phyloP scores from a whole-genome alignment of 2,113 vertebrate species.

The Tachysurus vachellii region DNA sequence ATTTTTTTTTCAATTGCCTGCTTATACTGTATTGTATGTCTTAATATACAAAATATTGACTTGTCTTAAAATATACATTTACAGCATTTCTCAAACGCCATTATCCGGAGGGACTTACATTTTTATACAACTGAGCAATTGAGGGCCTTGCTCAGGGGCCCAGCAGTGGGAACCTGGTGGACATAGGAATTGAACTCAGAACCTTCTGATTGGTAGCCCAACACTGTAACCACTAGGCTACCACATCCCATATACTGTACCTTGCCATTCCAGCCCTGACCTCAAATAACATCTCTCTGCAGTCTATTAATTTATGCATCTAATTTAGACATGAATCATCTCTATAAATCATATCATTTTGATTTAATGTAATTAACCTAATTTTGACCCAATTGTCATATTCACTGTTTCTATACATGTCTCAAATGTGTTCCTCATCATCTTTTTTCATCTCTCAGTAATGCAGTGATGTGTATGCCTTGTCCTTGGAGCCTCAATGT shows the following conservation, averaged over 20 bases:
- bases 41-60: not conserved
- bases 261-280: not conserved
- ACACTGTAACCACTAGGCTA: too few species aligned
- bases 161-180: too few species aligned
- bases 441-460: not conserved
- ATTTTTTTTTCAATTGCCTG: too few species aligned
- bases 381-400: not conserved
- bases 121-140: too few species aligned
- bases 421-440: not conserved
- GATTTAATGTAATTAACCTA: not conserved
- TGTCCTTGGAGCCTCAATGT: not conserved
- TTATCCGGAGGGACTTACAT: too few species aligned
- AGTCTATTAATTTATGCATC: not conserved
- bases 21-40: not conserved
- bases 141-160: too few species aligned
- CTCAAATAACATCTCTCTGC: not conserved
- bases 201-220: too few species aligned
- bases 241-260: not conserved
- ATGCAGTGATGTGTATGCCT: not conserved
- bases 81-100: too few species aligned
- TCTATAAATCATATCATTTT: not conserved
- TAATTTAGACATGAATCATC: not conserved
- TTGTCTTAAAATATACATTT: not conserved
- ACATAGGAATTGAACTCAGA: too few species aligned
- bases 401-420: not conserved